Base-by-base conservation (phyloP, 2,797 vertebrate species). In the Syngnathus acus region DNA sequence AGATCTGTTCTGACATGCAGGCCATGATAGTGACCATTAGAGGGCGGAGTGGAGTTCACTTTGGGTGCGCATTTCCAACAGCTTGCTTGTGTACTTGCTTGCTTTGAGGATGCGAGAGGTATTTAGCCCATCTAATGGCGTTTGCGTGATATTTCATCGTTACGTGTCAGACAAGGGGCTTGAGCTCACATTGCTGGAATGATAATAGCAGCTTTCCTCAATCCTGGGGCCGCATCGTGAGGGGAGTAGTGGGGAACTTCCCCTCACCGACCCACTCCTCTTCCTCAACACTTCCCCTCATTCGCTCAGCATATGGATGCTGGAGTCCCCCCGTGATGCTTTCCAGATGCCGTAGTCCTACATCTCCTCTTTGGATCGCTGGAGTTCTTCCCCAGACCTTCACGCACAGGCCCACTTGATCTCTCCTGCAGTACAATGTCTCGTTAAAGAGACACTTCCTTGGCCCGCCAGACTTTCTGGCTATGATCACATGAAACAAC, bases 151-250 rank as follows among this genome's bases (percentile, higher is more conserved):
- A 86, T 90, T 88, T 90, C 88, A 86, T 89, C 83, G 85, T 91
- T 91, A 82, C 75, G 80, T 87, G 84, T 87, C 81, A 84, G 87
- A 88, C 82, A 5, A 81, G 11, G 81, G 74, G 79, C 75, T 85
- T 91, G 90, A 92, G 87, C 90, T 92, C 90, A 92, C 78, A 75
- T 81, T 76, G 75, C 77, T 86, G 89, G 89, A 91, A 92, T 92
- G 90, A 86, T 91, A 91, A 91, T 91, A 83, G 87, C 84, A 85
- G 86, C 83, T 87, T 87, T 88, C 87, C 81, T 86, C 72, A 80
- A 79, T 89, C 82, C 84, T 81, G 78, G 67, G 78, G 72, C 54
- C 40, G 75, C 65, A 45, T 67, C 37, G 68, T 42, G 66, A 40
- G 62, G 58, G 51, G 55, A 7, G 51, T 0, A 23, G 66, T 64